Evolutionary conservation across 2,113 vertebrate genomes (phyloP).

Genomic region (Lepus europaeus): DNA sequence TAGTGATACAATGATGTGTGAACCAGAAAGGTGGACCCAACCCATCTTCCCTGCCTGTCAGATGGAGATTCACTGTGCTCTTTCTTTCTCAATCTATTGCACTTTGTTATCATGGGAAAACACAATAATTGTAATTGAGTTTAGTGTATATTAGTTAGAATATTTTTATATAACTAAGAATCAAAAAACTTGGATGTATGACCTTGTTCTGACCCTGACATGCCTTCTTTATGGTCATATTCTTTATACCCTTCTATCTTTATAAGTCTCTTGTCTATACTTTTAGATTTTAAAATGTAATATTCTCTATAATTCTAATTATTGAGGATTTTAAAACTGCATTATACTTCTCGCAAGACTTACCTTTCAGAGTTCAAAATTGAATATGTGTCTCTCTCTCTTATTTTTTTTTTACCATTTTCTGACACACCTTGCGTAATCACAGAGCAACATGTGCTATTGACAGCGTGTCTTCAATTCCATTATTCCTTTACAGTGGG

Average conservation of each 20-base stretch:
- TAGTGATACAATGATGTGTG: not conserved
- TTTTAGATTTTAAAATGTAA: not conserved
- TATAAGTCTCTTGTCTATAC: not conserved
- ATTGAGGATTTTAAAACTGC: not conserved
- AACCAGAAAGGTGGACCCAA: not conserved
- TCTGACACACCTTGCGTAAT: not conserved
- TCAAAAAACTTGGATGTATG: not conserved
- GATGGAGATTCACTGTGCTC: not conserved
- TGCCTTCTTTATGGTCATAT: not conserved
- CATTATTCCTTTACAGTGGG: not conserved
- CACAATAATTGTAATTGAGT: not conserved
- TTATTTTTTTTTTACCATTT: not conserved
- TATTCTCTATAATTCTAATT: not conserved
- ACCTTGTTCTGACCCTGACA: not conserved
- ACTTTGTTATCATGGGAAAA: not conserved
- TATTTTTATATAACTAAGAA: not conserved
- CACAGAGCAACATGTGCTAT: not conserved
- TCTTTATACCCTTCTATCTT: not conserved
- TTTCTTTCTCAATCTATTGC: not conserved
- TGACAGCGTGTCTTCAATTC: not conserved
- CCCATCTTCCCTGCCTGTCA: not conserved
- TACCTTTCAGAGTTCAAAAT: conserved; percentile 1
- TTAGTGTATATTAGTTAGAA: not conserved
- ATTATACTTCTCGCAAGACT: not conserved
- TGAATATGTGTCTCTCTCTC: not conserved